Evolutionary conservation across 2,113 vertebrate species (phyloP).

Genomic region (Cnemophilus loriae): DNA sequence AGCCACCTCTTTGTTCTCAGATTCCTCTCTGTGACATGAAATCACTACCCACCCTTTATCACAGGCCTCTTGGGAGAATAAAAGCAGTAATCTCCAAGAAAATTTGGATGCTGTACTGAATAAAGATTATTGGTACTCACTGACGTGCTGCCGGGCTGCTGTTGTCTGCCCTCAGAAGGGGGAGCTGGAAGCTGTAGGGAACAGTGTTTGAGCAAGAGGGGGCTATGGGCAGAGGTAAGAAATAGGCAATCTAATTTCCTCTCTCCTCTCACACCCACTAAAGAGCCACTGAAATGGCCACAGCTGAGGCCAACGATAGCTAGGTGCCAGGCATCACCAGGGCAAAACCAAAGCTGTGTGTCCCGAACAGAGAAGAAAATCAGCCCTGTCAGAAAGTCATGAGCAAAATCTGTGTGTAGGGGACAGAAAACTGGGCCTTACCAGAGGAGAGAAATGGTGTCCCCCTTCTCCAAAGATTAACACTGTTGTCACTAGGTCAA

Average conservation of each 20-base stretch:
- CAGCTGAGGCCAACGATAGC: neutral
- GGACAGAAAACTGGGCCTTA: rapidly evolving
- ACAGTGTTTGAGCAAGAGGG: rapidly evolving
- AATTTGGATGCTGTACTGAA: neutral
- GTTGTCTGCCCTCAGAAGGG: neutral
- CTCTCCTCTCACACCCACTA: neutral
- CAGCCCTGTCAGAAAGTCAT: neutral
- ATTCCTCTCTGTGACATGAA: neutral
- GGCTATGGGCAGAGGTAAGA: rapidly evolving
- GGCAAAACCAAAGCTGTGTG: neutral
- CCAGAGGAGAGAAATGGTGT: neutral
- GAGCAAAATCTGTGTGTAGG: neutral
- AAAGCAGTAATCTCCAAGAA: neutral
- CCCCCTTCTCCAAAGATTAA: neutral
- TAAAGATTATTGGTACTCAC: neutral
- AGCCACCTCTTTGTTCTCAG: neutral
- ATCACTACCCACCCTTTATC: neutral
- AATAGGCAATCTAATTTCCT: neutral
- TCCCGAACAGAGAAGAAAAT: neutral
- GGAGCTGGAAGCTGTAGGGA: neutral
- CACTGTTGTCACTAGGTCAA: neutral
- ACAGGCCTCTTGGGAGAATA: neutral
- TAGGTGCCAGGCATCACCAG: neutral
- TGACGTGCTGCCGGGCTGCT: neutral
- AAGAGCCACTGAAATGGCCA: neutral